Evolutionary conservation across 2,113 vertebrate genomes (phyloP), one percentile per base, ranked within the genome.

Genomic region (Onychostoma macrolepis): DNA sequence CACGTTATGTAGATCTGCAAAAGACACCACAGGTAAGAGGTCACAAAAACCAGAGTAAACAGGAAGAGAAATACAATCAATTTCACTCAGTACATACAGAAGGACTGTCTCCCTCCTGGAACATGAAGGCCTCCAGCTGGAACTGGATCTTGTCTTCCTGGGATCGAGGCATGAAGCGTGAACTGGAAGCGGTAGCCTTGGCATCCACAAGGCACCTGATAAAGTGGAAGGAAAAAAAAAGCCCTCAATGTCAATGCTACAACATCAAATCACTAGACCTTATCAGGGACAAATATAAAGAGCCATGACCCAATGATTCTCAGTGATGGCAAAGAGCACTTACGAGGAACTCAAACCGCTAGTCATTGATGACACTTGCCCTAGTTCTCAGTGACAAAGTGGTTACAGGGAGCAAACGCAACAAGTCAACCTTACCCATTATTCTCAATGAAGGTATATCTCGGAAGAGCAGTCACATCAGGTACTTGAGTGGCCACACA

Each of bases 1-100:
- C 94, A 94, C n/a, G 90, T 92, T 76, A 94, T 45, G 87, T 92
- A 93, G 24, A 93, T 71, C 93, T 94, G 80, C 65, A 38, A 21
- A 81, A 24, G 17, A 4, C 2, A 10, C 13, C 4, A 3, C 11
- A 78, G 17, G 24, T 2, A 2, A 33, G 12, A 69, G 1, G 0
- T 0, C 2, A 53, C 33, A 36, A 36, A 26, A 13, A 33, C 10
- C 21, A 43, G 0, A 26, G 15, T 10, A 26, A 10, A 26, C 4
- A 9, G 19, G n/a, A 21, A 9, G 11, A 30, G 7, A 4, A n/a
- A n/a, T n/a, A n/a, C n/a, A n/a, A n/a, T n/a, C n/a, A n/a, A n/a
- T n/a, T n/a, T n/a, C n/a, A n/a, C 53, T 41, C 38, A 41, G 5
- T 13, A 85, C 87, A 63, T 58, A 90, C 87, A 56, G 28, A 72